Evolutionary conservation across 2,113 vertebrate genomes (phyloP).

Genomic region (Cricetomys ansorgei): DNA sequence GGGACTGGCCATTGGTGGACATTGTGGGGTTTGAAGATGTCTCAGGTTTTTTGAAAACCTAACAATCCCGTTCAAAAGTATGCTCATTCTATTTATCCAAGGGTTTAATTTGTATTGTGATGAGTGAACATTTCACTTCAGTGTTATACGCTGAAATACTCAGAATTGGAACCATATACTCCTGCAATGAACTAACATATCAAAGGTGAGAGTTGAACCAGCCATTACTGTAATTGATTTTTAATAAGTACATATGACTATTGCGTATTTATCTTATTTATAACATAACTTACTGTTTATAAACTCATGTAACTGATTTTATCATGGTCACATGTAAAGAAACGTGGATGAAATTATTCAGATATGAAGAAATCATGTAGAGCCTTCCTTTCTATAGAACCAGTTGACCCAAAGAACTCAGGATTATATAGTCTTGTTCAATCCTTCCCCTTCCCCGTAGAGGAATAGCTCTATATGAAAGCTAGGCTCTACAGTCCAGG

Average conservation of each 20-base stretch:
- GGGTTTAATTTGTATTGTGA: not conserved
- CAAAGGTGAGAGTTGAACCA: slow-evolving; percentile 5
- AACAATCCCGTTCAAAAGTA: not conserved
- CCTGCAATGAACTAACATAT: slow-evolving; percentile 14
- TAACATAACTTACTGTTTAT: not conserved
- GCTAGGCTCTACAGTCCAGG: too few relatives aligned
- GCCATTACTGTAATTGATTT: not conserved
- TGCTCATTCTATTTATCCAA: not conserved
- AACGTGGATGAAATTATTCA: not conserved
- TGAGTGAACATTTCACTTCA: too few relatives aligned
- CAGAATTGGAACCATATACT: not conserved
- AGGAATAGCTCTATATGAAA: too few relatives aligned
- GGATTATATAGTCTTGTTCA: too few relatives aligned
- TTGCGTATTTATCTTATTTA: not conserved
- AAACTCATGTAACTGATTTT: not conserved
- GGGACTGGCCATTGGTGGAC: not conserved
- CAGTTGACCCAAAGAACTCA: too few relatives aligned
- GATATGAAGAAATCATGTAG: not conserved
- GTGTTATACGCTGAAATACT: too few relatives aligned
- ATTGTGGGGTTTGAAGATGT: not conserved
- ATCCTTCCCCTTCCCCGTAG: too few relatives aligned
- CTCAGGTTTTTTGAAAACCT: not conserved
- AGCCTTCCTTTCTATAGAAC: not conserved
- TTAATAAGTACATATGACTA: not conserved
- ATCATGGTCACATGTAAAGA: not conserved